Conservation (phyloP, 2,888 invertebrate genomes). For the Dendrolimus pini region DNA sequence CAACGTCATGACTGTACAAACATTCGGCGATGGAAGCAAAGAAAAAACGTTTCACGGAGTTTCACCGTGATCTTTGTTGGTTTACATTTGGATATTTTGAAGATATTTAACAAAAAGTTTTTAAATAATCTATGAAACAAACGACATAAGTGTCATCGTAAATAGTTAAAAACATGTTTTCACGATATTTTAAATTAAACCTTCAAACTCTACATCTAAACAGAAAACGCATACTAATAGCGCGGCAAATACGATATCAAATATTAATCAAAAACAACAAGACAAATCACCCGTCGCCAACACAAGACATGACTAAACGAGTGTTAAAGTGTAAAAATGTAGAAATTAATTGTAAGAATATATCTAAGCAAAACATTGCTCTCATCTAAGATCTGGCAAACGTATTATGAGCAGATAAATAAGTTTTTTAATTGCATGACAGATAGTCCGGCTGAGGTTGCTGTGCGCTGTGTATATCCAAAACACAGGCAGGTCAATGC, state of each 20-base stretch:
- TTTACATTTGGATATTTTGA: conserved; percentile 11
- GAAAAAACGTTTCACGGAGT: conserved; percentile 25
- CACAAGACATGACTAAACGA: conserved; percentile 28
- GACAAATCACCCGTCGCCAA: conserved; percentile 34
- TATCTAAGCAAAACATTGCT: conserved; percentile 22
- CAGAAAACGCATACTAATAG: background rate
- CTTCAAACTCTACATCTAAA: too few relatives aligned
- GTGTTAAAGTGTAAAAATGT: conserved; percentile 28
- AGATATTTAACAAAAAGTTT: too few relatives aligned
- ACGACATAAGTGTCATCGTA: too few relatives aligned
- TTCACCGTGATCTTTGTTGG: conserved; percentile 22
- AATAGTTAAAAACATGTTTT: too few relatives aligned
- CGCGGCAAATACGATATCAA: background rate
- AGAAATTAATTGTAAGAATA: conserved; percentile 21
- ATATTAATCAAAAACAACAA: conserved; percentile 15
- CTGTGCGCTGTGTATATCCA: conserved; percentile 49
- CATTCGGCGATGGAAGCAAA: conserved; percentile 25
- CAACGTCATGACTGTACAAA: conserved; percentile 47
- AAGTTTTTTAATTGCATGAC: conserved; percentile 37
- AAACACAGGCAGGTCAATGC: conserved; percentile 67
- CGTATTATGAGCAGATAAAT: conserved; percentile 37
- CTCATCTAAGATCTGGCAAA: conserved; percentile 13
- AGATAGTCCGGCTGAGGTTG: conserved; percentile 31
- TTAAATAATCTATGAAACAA: too few relatives aligned
- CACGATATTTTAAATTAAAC: too few relatives aligned